phyloP scores from a whole-genome alignment of 2,888 invertebrate species.

The Sarcophaga caerulescens region DNA sequence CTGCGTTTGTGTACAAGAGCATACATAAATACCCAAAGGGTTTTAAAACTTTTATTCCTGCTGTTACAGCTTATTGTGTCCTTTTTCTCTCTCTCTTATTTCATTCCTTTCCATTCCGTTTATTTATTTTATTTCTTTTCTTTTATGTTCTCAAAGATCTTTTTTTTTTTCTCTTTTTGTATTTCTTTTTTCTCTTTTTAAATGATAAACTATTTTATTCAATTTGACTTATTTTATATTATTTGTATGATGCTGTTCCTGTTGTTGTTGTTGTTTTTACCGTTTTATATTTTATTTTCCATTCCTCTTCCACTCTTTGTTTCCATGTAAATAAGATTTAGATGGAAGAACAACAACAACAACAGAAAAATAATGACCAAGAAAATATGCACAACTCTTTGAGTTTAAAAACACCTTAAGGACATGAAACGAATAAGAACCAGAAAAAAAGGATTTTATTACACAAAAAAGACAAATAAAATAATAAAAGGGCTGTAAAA shows the following conservation, averaged over 20 bases:
- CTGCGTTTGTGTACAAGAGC: constrained; percentile 6
- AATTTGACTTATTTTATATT: constrained; percentile 53
- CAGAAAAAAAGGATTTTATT: constrained; percentile 23
- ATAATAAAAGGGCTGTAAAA: not conserved
- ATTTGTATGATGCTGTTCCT: constrained; percentile 15
- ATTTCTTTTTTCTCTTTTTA: not conserved
- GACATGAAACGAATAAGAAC: constrained; percentile 18
- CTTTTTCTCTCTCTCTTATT: not conserved
- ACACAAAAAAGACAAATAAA: not conserved
- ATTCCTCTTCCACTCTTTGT: constrained; percentile 12
- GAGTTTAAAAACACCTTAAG: constrained; percentile 50
- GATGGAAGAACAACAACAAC: constrained; percentile 50
- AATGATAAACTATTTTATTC: constrained; percentile 62
- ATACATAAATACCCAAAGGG: constrained; percentile 55
- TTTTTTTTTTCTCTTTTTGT: not conserved
- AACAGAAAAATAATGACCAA: constrained; percentile 56
- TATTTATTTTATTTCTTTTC: not conserved
- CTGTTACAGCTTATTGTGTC: constrained; percentile 24
- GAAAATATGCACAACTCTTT: constrained; percentile 48
- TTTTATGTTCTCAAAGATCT: constrained; percentile 24
- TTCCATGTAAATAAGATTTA: constrained; percentile 58
- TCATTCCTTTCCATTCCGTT: not conserved
- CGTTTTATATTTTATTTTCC: constrained; percentile 2
- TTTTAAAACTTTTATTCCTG: constrained; percentile 40
- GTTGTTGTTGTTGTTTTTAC: constrained; percentile 13